A percentile compares a stretch with the other conserved stretches of the same genome.
These are phyloP conservation scores for Drosophila neocordata DNA, from an alignment of 1,140 invertebrate genomes.

Conservation along the genomic window DNA sequence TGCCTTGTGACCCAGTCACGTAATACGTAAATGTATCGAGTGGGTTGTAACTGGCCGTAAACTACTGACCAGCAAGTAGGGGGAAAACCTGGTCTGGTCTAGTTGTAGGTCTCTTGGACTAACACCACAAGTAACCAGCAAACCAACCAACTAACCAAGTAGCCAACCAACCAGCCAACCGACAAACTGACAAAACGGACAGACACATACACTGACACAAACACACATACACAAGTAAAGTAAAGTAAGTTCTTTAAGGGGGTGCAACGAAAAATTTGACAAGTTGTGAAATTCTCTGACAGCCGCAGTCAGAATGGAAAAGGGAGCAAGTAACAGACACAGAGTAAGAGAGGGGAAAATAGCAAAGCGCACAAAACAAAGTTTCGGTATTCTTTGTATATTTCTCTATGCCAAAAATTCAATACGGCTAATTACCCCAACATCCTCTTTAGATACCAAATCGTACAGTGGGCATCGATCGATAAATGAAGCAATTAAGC, in stretches of 20 bases:
- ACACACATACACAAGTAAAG: conserved; percentile 26
- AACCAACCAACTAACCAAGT: conserved; percentile 5
- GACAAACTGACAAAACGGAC: conserved; percentile 24
- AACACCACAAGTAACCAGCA: conserved; percentile 26
- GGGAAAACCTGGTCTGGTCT: conserved; percentile 16
- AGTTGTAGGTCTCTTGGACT: conserved; percentile 1
- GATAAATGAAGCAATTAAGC: background rate
- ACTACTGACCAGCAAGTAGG: conserved; percentile 69
- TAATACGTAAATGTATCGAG: conserved; percentile 78
- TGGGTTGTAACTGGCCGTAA: conserved; percentile 67
- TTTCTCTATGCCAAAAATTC: conserved; percentile 77
- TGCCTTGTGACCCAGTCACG: conserved; percentile 67
- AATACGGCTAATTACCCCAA: conserved; percentile 78
- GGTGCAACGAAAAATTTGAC: conserved; percentile 72
- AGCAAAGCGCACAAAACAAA: conserved; percentile 64
- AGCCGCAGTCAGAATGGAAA: conserved; percentile 36
- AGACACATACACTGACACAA: conserved; percentile 15
- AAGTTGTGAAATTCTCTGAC: conserved; percentile 74
- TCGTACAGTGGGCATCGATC: conserved; percentile 48
- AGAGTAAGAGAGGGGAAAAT: background rate
- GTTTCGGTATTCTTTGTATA: conserved; percentile 71
- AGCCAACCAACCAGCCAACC: conserved; percentile 17
- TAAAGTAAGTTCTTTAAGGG: conserved; percentile 36
- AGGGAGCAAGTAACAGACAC: background rate
- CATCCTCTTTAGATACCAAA: conserved; percentile 29